A percentile compares a stretch with the other conserved stretches of the same genome.
Evolutionary conservation across 1,140 invertebrate species (phyloP).

Genomic region (Cydia pomonella): DNA sequence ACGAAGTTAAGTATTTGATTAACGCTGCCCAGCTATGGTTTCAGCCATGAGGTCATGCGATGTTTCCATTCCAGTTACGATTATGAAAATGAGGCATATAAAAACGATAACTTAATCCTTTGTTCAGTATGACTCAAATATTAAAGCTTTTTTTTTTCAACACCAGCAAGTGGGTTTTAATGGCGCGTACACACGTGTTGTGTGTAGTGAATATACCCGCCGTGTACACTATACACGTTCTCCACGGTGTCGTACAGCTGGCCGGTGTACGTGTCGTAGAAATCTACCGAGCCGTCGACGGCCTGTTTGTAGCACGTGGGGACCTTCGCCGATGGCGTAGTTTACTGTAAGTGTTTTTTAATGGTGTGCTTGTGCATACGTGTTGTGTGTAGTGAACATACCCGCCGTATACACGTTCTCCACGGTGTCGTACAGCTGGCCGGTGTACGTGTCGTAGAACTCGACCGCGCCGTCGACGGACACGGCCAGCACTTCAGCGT

Average conservation of each 20-base stretch:
- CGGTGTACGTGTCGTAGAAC: conserved; percentile 86
- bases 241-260: conserved; percentile 84
- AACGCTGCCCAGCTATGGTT: too few species aligned
- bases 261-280: conserved; percentile 86
- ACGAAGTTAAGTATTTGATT: too few species aligned
- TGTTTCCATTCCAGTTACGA: too few species aligned
- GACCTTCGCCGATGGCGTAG: conserved; percentile 89
- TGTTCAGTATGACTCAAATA: too few species aligned
- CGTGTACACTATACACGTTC: conserved; percentile 82
- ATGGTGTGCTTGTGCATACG: too few species aligned
- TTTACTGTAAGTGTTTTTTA: conserved; percentile 83
- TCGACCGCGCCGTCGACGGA: conserved; percentile 83
- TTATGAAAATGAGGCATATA: too few species aligned
- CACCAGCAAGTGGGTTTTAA: too few species aligned
- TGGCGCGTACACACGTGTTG: too few species aligned
- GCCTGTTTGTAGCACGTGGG: conserved; percentile 85
- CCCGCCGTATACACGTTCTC: conserved; percentile 82
- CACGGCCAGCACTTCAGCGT: conserved; percentile 88
- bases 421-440: conserved; percentile 84
- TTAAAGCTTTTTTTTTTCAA: too few species aligned
- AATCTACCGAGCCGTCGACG: conserved; percentile 83
- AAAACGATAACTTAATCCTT: too few species aligned
- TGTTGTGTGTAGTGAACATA: conserved; percentile 50
- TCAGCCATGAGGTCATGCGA: too few species aligned
- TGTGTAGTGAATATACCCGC: conserved; percentile 64